Conservation (phyloP, 2,113 vertebrate species). For the Parus major region DNA sequence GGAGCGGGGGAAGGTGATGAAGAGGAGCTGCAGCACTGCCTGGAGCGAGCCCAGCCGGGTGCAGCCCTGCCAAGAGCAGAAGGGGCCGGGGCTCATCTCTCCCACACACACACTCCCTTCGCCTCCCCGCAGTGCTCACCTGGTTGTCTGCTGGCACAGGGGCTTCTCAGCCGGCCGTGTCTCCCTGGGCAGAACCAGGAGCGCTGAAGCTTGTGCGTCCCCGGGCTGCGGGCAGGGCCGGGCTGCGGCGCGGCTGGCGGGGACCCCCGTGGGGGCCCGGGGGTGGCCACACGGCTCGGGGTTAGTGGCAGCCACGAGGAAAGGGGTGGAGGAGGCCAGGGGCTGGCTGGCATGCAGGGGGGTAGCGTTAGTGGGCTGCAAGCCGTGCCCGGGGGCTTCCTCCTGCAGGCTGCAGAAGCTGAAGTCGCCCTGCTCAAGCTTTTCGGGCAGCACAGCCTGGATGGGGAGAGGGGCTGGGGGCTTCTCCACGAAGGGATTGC, state of each 20-base stretch:
- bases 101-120: not conserved
- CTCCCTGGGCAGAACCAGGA: slow-evolving; percentile 91
- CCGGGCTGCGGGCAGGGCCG: slow-evolving; percentile 68
- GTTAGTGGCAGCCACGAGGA: slow-evolving; percentile 63
- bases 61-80: not conserved
- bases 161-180: slow-evolving; percentile 82
- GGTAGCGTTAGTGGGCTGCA: slow-evolving; percentile 59
- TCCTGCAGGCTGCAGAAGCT: slow-evolving; percentile 35
- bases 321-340: slow-evolving; percentile 74
- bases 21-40: not conserved
- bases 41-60: rapidly evolving
- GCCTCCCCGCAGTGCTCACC: slow-evolving; percentile 81
- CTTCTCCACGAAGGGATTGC: slow-evolving; percentile 55
- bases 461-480: not conserved
- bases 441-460: slow-evolving; percentile 1
- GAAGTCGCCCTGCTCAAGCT: slow-evolving; percentile 26
- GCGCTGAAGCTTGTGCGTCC: slow-evolving; percentile 71
- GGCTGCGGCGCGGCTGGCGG: slow-evolving; percentile 30
- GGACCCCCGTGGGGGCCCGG: slow-evolving; percentile 47
- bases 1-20: not conserved
- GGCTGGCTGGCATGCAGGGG: slow-evolving; percentile 69
- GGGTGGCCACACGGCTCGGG: slow-evolving; percentile 57
- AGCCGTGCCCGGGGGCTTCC: slow-evolving; percentile 31
- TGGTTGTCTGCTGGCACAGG: slow-evolving; percentile 78
- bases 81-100: not conserved